A percentile compares a stretch with the other conserved stretches of the same genome.
These are phyloP conservation scores for Hippocampus zosterae DNA, from an alignment of 2,113 vertebrate genomes.

Conservation along the genomic window DNA sequence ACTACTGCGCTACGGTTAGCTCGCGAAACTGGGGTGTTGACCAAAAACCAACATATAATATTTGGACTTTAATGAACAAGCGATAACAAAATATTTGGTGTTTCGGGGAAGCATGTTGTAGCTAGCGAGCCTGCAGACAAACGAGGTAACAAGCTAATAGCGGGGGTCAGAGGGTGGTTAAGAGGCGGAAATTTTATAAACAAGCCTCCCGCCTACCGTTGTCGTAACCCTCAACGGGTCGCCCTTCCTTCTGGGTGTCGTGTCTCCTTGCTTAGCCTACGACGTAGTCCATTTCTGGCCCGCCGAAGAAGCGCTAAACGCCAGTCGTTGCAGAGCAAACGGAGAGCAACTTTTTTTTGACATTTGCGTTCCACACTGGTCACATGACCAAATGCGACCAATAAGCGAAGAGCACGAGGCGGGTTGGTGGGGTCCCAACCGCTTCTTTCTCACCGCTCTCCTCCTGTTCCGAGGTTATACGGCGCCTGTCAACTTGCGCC, in stretches of 20 bases:
- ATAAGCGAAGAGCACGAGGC: conserved; percentile 20
- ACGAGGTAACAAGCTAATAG: conserved; percentile 17
- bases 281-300: conserved; percentile 55
- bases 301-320: neutral
- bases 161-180: neutral
- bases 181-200: neutral
- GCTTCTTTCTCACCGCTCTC: conserved; percentile 6
- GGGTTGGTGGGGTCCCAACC: conserved; percentile 16
- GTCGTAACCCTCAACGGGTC: conserved; percentile 22
- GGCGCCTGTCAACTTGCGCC: conserved; percentile 66
- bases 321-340: conserved; percentile 33
- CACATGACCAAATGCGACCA: conserved; percentile 60
- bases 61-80: neutral
- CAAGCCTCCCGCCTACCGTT: conserved; percentile 54
- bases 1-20: neutral
- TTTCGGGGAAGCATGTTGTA: neutral
- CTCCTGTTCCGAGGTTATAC: conserved; percentile 24
- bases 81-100: neutral
- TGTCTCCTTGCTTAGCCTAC: conserved; percentile 48
- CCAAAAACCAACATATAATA: neutral
- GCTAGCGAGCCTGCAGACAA: conserved; percentile 31
- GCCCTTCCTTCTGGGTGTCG: conserved; percentile 20
- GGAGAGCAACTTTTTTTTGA: conserved; percentile 30
- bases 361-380: conserved; percentile 70
- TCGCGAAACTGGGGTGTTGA: neutral